These are phyloP conservation scores for Carabus problematicus DNA, from an alignment of 2,888 invertebrate species.

Conservation along the genomic window DNA sequence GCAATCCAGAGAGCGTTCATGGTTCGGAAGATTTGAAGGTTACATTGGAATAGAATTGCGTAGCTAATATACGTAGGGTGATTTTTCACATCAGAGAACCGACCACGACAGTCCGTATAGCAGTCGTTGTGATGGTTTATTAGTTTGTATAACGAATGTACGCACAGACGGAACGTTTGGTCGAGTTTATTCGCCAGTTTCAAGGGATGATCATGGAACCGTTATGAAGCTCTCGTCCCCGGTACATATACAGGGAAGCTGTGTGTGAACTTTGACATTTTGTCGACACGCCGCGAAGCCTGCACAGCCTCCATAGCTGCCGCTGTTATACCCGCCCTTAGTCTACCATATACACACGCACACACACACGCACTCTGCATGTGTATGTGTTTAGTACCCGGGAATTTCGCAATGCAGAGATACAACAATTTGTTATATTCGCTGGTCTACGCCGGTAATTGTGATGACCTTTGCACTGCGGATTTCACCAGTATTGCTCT, in stretches of 20 bases:
- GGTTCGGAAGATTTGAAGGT: too few relatives aligned
- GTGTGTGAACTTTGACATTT: conserved; percentile 35
- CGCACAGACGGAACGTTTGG: too few relatives aligned
- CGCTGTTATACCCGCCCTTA: not conserved
- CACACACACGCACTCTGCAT: not conserved
- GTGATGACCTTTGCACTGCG: conserved; percentile 18
- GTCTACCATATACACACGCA: too few relatives aligned
- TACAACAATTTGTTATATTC: conserved; percentile 22
- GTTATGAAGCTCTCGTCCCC: not conserved
- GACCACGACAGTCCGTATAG: too few relatives aligned
- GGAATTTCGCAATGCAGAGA: conserved; percentile 36
- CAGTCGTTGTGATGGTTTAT: too few relatives aligned
- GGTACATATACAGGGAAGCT: conserved; percentile 1
- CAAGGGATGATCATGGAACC: too few relatives aligned
- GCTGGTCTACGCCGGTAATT: conserved; percentile 1
- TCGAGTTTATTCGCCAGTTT: too few relatives aligned
- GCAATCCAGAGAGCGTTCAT: too few relatives aligned
- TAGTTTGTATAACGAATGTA: too few relatives aligned
- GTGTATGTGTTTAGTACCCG: conserved; percentile 15
- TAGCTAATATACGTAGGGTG: too few relatives aligned
- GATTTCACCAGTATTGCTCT: not conserved
- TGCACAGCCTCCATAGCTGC: conserved; percentile 4
- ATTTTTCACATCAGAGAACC: too few relatives aligned
- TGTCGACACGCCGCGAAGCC: not conserved
- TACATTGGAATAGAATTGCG: too few relatives aligned